phyloP scores from a whole-genome alignment of 2,888 invertebrate genomes.

The Eledona agricola region DNA sequence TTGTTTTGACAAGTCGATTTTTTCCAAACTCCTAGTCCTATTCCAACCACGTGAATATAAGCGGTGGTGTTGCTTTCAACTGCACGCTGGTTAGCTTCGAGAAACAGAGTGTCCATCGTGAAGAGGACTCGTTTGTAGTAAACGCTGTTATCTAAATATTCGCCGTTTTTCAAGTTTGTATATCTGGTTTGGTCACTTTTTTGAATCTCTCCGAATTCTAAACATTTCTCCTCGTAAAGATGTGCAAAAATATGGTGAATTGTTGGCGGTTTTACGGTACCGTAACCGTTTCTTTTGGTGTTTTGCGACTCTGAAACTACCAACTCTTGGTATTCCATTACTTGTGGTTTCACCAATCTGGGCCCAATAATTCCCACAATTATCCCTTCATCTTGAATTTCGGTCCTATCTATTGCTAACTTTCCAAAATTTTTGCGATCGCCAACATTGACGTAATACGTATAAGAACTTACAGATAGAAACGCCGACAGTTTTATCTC shows the following conservation, averaged over 20 bases:
- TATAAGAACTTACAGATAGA: conserved; percentile 66
- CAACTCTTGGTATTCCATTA: conserved; percentile 72
- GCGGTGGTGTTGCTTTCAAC: conserved; percentile 64
- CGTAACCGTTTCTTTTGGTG: conserved; percentile 64
- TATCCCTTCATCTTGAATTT: conserved; percentile 61
- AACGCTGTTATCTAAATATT: conserved; percentile 47
- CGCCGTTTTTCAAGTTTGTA: conserved; percentile 31
- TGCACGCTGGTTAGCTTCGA: conserved; percentile 71
- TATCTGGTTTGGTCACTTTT: conserved; percentile 20
- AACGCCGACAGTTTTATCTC: conserved; percentile 69
- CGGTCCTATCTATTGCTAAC: conserved; percentile 60
- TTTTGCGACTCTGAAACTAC: conserved; percentile 62
- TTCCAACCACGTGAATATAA: conserved; percentile 73
- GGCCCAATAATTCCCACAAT: conserved; percentile 66
- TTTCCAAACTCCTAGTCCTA: conserved; percentile 76
- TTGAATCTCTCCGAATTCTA: conserved; percentile 35
- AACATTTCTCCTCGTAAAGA: conserved; percentile 44
- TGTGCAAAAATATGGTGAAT: conserved; percentile 50
- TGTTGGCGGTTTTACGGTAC: conserved; percentile 38
- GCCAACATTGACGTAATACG: conserved; percentile 68
- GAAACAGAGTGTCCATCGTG: conserved; percentile 69
- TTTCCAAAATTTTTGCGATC: conserved; percentile 65
- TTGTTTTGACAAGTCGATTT: conserved; percentile 70
- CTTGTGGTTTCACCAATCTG: conserved; percentile 64
- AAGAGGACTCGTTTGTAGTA: conserved; percentile 67